These are phyloP conservation scores for Argya squamiceps DNA, from an alignment of 2,797 vertebrate species.

Conservation along the genomic window DNA sequence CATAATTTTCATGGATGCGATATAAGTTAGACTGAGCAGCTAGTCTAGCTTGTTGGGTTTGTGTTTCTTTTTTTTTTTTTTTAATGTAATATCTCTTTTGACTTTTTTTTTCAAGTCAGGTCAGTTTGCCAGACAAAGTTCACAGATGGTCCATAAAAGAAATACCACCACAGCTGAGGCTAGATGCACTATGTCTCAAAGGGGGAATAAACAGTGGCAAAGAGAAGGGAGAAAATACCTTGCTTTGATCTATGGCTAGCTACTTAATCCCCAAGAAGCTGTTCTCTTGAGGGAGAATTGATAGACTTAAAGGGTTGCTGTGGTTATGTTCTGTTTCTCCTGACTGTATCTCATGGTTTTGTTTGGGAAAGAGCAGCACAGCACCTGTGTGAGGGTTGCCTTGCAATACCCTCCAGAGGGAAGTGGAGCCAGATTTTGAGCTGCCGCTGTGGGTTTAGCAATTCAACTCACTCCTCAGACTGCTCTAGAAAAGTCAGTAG, in stretches of 20 bases:
- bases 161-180: neutral
- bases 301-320: neutral
- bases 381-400: neutral
- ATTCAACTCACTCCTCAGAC: neutral
- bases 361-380: neutral
- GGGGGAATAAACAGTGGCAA: neutral
- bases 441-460: neutral
- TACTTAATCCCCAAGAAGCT: neutral
- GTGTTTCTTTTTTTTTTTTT: neutral
- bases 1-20: neutral
- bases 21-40: neutral
- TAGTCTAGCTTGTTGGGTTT: neutral
- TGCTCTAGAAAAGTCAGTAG: neutral
- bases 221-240: neutral
- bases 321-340: neutral
- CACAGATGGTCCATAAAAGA: neutral
- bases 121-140: neutral
- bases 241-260: neutral
- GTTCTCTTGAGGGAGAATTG: neutral
- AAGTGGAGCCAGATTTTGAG: neutral
- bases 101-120: neutral
- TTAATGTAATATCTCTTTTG: neutral
- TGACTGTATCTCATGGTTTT: fast-evolving
- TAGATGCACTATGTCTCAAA: neutral
- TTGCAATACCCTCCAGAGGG: neutral